phyloP scores from a whole-genome alignment of 2,888 invertebrate genomes.

The Drosophila koepferae region DNA sequence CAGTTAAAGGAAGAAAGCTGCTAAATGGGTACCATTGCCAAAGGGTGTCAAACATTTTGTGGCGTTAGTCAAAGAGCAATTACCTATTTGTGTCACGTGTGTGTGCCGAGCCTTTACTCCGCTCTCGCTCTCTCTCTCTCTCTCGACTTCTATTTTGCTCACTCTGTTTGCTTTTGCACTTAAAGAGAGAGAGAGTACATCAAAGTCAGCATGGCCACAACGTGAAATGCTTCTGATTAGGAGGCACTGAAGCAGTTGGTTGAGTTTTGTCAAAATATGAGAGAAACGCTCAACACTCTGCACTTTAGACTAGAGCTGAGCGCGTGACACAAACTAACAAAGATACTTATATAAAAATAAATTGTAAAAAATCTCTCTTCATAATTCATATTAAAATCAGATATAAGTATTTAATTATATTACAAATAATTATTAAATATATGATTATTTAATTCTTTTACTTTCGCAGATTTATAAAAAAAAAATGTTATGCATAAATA shows the following conservation, averaged over 20 bases:
- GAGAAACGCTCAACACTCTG: conserved; percentile 22
- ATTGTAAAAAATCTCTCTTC: no score
- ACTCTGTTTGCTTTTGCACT: conserved; percentile 33
- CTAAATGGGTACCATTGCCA: conserved; percentile 5
- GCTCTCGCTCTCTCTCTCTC: neutral
- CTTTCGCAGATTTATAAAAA: no score
- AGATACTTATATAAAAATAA: no score
- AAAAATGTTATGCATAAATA: no score
- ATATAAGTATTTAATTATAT: neutral
- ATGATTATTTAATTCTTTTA: no score
- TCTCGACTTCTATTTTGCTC: neutral
- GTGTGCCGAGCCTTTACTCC: conserved; percentile 25
- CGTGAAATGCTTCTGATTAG: conserved; percentile 51
- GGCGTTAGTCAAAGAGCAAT: conserved; percentile 65
- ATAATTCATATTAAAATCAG: neutral
- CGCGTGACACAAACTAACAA: neutral
- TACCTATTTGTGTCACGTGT: conserved; percentile 82
- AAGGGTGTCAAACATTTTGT: neutral
- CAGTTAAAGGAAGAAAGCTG: neutral
- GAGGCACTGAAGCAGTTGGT: conserved; percentile 57
- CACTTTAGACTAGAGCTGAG: conserved; percentile 2
- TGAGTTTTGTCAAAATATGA: conserved; percentile 63
- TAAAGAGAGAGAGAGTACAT: conserved; percentile 58
- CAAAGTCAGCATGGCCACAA: conserved; percentile 47
- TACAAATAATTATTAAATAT: neutral